Evolutionary conservation across 1,140 invertebrate species (phyloP).

Genomic region (Paraescarpia echinospica): DNA sequence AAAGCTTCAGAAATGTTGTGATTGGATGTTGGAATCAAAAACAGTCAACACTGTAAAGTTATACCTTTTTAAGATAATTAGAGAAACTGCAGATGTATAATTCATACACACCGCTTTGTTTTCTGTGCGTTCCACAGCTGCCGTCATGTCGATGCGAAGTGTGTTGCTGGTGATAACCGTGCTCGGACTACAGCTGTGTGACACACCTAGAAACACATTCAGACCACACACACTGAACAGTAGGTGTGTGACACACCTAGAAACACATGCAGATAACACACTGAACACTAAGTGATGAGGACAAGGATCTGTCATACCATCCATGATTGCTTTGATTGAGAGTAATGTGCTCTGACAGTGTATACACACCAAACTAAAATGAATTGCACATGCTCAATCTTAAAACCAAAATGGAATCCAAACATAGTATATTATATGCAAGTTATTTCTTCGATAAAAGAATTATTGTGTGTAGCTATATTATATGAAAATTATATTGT

Average conservation of each 20-base stretch:
- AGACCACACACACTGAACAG: not conserved
- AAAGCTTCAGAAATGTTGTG: too few species aligned
- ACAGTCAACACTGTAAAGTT: not conserved
- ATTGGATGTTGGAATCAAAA: too few species aligned
- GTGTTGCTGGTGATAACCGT: constrained; percentile 57
- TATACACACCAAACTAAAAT: too few species aligned
- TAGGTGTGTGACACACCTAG: not conserved
- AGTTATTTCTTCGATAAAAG: not conserved
- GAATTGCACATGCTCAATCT: not conserved
- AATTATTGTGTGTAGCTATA: too few species aligned
- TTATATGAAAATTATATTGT: not conserved
- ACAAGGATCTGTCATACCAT: too few species aligned
- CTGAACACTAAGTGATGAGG: not conserved
- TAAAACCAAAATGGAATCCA: not conserved
- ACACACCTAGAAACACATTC: constrained; percentile 47
- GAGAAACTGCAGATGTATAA: not conserved
- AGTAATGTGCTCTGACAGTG: too few species aligned
- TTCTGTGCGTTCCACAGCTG: constrained; percentile 48
- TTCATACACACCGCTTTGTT: constrained; percentile 53
- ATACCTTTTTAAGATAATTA: not conserved
- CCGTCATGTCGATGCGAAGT: constrained; percentile 51
- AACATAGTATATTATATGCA: not conserved
- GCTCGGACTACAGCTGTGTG: constrained; percentile 51
- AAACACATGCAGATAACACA: not conserved
- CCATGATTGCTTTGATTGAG: too few species aligned